Evolutionary conservation across 2,797 vertebrate species (phyloP).

Genomic region (Cottoperca gobio): DNA sequence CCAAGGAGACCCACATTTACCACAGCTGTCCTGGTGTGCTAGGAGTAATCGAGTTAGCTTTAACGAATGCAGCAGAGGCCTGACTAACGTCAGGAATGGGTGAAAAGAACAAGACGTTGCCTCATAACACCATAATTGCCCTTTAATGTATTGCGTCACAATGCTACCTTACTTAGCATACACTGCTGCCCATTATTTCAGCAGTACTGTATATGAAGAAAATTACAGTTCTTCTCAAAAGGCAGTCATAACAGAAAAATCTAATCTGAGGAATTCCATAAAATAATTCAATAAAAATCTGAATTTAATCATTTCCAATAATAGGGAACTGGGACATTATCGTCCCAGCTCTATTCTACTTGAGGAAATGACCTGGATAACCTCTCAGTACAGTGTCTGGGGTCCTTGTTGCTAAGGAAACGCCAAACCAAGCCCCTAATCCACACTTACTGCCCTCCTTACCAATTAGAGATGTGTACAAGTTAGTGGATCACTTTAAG

Average conservation of each 20-base stretch:
- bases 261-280: neutral
- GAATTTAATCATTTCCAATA: conserved; percentile 32
- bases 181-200: conserved; percentile 33
- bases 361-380: conserved; percentile 50
- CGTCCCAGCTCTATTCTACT: conserved; percentile 7
- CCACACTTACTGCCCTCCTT: conserved; percentile 79
- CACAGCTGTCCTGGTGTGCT: conserved; percentile 78
- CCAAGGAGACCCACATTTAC: conserved; percentile 78
- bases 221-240: conserved; percentile 1
- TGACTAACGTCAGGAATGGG: conserved; percentile 80
- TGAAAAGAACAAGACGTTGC: conserved; percentile 68
- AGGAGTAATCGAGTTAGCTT: conserved; percentile 79
- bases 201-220: neutral
- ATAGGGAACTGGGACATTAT: conserved; percentile 18
- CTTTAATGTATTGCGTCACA: conserved; percentile 66
- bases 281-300: conserved; percentile 8
- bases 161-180: conserved; percentile 37
- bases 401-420: conserved; percentile 84
- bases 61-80: conserved; percentile 80
- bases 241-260: neutral
- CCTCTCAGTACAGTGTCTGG: conserved; percentile 61
- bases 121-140: conserved; percentile 58
- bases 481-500: conserved; percentile 84
- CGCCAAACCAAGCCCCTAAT: conserved; percentile 80
- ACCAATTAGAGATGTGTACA: conserved; percentile 85